A percentile compares a stretch with the other conserved stretches of the same genome.
phyloP scores from a whole-genome alignment of 1,140 invertebrate species.

The Orussus abietinus region DNA sequence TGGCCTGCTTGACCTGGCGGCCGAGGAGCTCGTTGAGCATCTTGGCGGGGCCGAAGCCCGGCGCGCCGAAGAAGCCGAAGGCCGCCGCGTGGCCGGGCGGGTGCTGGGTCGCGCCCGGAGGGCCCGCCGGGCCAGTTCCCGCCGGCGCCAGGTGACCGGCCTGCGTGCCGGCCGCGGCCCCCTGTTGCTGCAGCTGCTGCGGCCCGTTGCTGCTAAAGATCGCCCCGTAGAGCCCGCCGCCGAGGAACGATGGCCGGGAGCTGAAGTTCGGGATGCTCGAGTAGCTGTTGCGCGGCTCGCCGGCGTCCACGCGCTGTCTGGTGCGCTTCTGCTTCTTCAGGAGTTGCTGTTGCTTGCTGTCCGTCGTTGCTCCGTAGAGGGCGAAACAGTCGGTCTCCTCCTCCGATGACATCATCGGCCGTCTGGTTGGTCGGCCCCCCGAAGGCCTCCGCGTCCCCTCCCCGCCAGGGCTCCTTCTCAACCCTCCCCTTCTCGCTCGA shows the following conservation, averaged over 20 bases:
- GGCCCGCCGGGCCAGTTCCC: constrained; percentile 48
- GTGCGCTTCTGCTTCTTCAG: constrained; percentile 86
- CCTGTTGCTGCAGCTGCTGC: constrained; percentile 19
- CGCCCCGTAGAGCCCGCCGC: constrained; percentile 76
- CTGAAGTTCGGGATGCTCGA: constrained; percentile 82
- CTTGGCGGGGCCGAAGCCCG: constrained; percentile 73
- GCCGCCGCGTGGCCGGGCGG: constrained; percentile 50
- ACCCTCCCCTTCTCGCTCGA: constrained; percentile 51
- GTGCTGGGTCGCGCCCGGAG: constrained; percentile 29
- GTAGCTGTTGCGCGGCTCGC: constrained; percentile 88
- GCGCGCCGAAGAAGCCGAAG: constrained; percentile 72
- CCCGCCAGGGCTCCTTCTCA: constrained; percentile 53
- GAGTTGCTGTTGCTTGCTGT: constrained; percentile 64
- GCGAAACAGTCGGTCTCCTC: constrained; percentile 86
- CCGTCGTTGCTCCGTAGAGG: constrained; percentile 72
- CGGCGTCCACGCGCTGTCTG: constrained; percentile 91
- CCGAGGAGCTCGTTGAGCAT: constrained; percentile 81
- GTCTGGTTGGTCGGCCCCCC: constrained; percentile 56
- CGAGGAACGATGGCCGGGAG: constrained; percentile 78
- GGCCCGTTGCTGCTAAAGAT: constrained; percentile 71
- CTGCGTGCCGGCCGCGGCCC: constrained; percentile 32
- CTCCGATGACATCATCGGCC: constrained; percentile 92
- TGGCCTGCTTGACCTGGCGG: constrained; percentile 69
- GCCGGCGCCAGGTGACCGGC: constrained; percentile 40
- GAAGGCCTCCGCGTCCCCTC: constrained; percentile 53